phyloP scores from a whole-genome alignment of 2,888 invertebrate genomes.

The Drosophila recens region DNA sequence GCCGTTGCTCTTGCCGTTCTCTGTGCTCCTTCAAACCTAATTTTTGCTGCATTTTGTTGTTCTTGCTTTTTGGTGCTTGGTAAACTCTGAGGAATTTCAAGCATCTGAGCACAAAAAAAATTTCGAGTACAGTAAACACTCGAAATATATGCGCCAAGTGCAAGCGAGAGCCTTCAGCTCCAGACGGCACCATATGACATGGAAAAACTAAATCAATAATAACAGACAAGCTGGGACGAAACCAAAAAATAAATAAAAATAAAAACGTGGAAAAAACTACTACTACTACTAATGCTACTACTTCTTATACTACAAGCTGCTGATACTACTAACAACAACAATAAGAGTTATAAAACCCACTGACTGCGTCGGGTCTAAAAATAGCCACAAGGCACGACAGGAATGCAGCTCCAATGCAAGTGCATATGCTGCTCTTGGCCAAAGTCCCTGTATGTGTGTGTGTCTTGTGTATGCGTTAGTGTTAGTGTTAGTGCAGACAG shows the following conservation, averaged over 20 bases:
- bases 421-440: constrained; percentile 47
- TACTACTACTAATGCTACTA: constrained; percentile 3
- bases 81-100: constrained; percentile 57
- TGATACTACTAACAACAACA: background rate
- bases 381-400: constrained; percentile 68
- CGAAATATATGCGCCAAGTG: constrained; percentile 36
- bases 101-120: constrained; percentile 51
- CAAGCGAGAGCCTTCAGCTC: constrained; percentile 21
- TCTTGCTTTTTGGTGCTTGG: constrained; percentile 39
- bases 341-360: constrained; percentile 51
- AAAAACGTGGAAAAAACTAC: constrained; percentile 23
- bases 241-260: background rate
- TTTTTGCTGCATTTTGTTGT: constrained; percentile 25
- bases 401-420: constrained; percentile 74
- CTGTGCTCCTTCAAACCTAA: constrained; percentile 33
- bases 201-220: constrained; percentile 60
- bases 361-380: constrained; percentile 71
- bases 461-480: constrained; percentile 22
- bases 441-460: constrained; percentile 9
- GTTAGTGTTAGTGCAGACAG: constrained; percentile 52
- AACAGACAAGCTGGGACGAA: constrained; percentile 31
- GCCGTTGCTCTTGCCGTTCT: constrained; percentile 36
- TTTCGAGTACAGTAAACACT: constrained; percentile 65
- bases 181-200: constrained; percentile 32
- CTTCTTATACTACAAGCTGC: constrained; percentile 3